Conservation (phyloP, 2,113 vertebrate genomes). For the human (Homo sapiens) region DNA sequence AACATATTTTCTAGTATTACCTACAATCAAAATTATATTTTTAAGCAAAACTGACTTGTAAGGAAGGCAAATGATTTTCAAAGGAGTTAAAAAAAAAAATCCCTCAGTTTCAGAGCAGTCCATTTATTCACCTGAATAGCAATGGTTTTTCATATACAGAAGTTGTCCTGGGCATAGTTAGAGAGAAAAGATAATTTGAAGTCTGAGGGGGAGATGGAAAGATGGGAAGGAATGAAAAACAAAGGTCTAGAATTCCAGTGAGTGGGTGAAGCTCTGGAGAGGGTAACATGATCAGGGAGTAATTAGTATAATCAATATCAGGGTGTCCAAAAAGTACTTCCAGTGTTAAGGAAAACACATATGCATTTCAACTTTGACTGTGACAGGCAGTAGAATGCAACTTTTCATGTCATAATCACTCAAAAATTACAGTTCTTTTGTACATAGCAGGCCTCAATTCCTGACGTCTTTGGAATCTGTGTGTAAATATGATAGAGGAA, state of each 20-base stretch:
- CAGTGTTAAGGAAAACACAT: neutral
- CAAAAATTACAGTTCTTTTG: neutral
- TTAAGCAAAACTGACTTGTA: neutral
- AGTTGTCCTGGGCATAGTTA: neutral
- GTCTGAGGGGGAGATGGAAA: neutral
- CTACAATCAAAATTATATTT: neutral
- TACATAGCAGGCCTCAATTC: neutral
- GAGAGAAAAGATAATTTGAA: neutral
- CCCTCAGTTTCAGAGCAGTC: neutral
- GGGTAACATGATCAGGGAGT: neutral
- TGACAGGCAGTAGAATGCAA: neutral
- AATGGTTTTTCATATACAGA: neutral
- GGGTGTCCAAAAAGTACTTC: neutral
- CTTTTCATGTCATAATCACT: neutral
- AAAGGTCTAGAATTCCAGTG: neutral
- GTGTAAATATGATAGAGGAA: neutral
- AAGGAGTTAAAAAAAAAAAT: neutral
- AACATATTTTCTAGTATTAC: neutral
- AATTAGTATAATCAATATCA: neutral
- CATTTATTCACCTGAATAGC: neutral
- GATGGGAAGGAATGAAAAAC: neutral
- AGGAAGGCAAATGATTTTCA: neutral
- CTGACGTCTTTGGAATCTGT: neutral
- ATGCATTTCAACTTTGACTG: neutral
- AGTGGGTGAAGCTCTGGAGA: neutral